Base-by-base conservation (phyloP, 2,888 invertebrate genomes). In the Scelioninae gen. 1 region DNA sequence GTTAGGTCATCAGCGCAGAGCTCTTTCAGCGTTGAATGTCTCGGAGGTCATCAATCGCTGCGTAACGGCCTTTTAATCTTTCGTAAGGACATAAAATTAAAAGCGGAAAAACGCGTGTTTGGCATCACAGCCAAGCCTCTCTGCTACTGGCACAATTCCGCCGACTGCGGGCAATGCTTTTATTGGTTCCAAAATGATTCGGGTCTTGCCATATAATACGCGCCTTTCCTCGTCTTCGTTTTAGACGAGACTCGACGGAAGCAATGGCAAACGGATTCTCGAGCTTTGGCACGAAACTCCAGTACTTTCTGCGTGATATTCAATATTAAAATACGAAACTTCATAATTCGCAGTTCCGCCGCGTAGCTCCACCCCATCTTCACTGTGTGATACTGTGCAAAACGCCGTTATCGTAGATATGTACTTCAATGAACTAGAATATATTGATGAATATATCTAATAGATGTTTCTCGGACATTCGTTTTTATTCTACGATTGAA, bases 81-180 rank as follows among this genome's bases (percentile, higher is more conserved):
- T 74, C 63, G 55, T 53, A 29, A 79, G 62, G 65, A 69, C 72
- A 53, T 77, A 62, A 76, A 75, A 84, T 85, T 84, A 71, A 84
- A 84, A 74, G 79, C 65, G 63, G 75, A 77, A 85, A 85, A 85
- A 87, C 60, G 84, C 84, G 63, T 83, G 84, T 85, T 88, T 88
- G 86, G 88, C 88, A 86, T 78, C 82, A 82, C 51, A 47, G 86
- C 88, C 84, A 86, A 85, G 65, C 85, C 66, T 82, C 66, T 80
- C 79, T 69, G 85, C 82, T 84, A 68, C 71, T 76, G 78, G 72
- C 53, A 63, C 56, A 45, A 60, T 62, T 75, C 72, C 72, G 76
- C 62, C 66, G 68, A 80, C 32, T 55, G 51, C 15, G 77, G 45
- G 15, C 34, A 49, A 63, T 43, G 75, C 80, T 77, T 80, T 80